Percentiles rank a stretch among this genome's conserved stretches.
These are phyloP conservation scores for Pocillopora meandrina DNA, from an alignment of 92 coral and sea anemone genomes.

Conservation along the genomic window DNA sequence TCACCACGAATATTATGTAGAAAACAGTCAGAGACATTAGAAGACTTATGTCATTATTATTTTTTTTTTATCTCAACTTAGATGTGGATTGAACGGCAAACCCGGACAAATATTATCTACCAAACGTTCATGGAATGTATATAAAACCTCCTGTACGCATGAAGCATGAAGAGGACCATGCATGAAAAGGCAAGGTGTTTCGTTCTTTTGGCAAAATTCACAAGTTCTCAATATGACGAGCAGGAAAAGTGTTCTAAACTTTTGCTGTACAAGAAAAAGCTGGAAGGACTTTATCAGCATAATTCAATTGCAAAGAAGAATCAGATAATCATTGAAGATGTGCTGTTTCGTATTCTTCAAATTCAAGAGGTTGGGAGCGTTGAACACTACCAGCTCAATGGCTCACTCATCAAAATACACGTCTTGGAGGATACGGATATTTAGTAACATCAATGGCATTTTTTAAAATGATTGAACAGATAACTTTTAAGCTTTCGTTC, in stretches of 20 bases:
- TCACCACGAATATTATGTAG: too few species aligned
- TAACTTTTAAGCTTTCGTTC: too few species aligned
- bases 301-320: background rate
- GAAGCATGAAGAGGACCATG: background rate
- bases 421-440: conserved; percentile 28
- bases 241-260: conserved; percentile 10
- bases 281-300: conserved; percentile 3
- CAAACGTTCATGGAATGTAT: too few species aligned
- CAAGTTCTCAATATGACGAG: background rate
- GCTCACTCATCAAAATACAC: background rate
- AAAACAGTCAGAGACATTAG: too few species aligned
- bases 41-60: too few species aligned
- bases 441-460: background rate
- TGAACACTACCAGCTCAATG: conserved; percentile 5
- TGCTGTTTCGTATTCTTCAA: conserved; percentile 20
- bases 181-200: conserved; percentile 27
- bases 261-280: background rate
- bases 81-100: too few species aligned
- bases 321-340: background rate
- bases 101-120: too few species aligned
- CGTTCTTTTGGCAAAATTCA: conserved; percentile 6
- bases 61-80: too few species aligned
- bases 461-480: too few species aligned
- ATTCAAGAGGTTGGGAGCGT: conserved; percentile 14
- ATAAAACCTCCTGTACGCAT: too few species aligned